Evolutionary conservation across 1,140 invertebrate species (phyloP), one percentile per base, ranked within the genome.

Genomic region (Drosophila sproati): DNA sequence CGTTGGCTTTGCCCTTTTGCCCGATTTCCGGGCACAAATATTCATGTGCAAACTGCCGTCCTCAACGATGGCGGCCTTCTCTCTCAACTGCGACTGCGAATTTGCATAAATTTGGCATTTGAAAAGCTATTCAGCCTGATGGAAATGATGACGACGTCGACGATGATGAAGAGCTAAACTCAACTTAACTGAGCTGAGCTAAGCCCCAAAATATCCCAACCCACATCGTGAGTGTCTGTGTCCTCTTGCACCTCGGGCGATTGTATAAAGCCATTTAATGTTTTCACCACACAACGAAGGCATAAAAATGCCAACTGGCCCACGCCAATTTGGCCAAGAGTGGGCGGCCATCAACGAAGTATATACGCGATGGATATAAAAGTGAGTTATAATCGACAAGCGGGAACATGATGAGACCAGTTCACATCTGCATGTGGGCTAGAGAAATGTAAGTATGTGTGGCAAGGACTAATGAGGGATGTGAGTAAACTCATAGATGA

Each of bases 71-170:
- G 41, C 54, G 43, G 35, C 45, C 52, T 34, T 45, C 47, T 7
- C 47, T 37, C 28, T 20, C 39, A 43, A 64, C 70, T 78, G 64
- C 47, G 45, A 67, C 43, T 43, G 39, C 61, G 69, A 82, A 87
- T 86, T 86, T 86, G 82, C 82, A 86, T 86, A 87, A 86, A 86
- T 87, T 86, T 87, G 78, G 83, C 76, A 86, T 86, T 86, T 87
- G 83, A 78, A 85, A 85, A 87, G 83, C 82, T 82, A 82, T 87
- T 81, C 82, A 82, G 67, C 74, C 82, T 86, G 78, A 87, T 87
- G 78, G 82, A 87, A 87, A 82, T 82, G 82, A 86, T 87, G 82
- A 82, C 67, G 75, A 75, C 78, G 80, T 12, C 52, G 64, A 77
- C 73, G 77, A 82, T 82, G 78, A 82, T 77, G 66, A 78, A 74